Evolutionary conservation across 2,113 vertebrate species (phyloP), one percentile per base, ranked within the genome.

Genomic region (Siniperca knerii): DNA sequence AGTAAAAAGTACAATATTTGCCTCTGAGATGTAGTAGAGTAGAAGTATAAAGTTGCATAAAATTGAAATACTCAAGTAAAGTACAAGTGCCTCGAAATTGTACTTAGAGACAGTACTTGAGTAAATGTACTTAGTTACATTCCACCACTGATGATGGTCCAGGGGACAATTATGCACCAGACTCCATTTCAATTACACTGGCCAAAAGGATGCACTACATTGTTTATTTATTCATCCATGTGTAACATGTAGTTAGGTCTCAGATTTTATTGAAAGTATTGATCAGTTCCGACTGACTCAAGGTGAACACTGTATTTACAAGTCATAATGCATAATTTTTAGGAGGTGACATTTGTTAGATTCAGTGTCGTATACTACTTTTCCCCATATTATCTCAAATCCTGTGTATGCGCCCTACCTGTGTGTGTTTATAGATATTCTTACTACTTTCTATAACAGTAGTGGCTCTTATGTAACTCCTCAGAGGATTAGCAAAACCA

Each of bases 401-500:
- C 37, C 16, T 81, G 10, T 54, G 8, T 48, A 66, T 76, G 48
- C 15, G 72, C 40, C 58, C n/a, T 64, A 84, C 81, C 42, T 87
- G 69, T 76, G 82, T 46, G 48, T 83, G 64, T 69, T 69, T 70
- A 42, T 33, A 77, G 20, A 77, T 66, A 60, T 70, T 75, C 25
- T 76, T 65, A 40, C 25, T 57, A 81, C 76, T 81, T 81, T 67
- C 61, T 61, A 11, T 73, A 80, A 37, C 23, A 80, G 70, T 77
- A 77, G 79, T 55, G 65, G 23, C 73, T 86, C 67, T 93, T 92
- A 88, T 68, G 67, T 89, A 90, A 94, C 8, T 75, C 44, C 60
- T 79, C 15, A 44, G n/a, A 9, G 86, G 93, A 93, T 93, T 93
- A 92, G 35, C 54, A 89, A 72, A 92, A 82, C 65, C 82, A 72